phyloP scores from a whole-genome alignment of 2,888 invertebrate species.

The Drosophila anceps region DNA sequence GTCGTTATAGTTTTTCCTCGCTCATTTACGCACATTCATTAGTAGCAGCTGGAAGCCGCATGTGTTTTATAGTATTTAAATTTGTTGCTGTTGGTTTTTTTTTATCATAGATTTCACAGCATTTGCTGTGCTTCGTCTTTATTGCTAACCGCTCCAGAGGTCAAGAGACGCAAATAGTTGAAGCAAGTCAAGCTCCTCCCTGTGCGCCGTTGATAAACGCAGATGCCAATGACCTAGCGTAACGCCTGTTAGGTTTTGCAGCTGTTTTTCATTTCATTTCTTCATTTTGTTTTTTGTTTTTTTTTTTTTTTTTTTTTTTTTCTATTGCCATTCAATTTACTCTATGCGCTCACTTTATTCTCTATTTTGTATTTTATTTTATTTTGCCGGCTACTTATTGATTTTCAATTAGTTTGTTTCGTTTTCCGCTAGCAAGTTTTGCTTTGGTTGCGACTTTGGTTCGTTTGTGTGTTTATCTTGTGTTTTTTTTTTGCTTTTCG shows the following conservation, averaged over 20 bases:
- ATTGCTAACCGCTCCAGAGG: background rate
- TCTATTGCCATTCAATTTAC: slow-evolving; percentile 54
- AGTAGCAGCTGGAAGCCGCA: slow-evolving; percentile 23
- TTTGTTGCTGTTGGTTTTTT: background rate
- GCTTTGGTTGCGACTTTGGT: slow-evolving; percentile 52
- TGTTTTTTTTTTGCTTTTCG: slow-evolving; percentile 28
- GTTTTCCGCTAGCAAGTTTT: slow-evolving; percentile 50
- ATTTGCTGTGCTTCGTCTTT: slow-evolving; percentile 7
- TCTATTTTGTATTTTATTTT: slow-evolving; percentile 17
- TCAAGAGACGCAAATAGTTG: slow-evolving; percentile 25
- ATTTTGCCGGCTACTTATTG: slow-evolving; percentile 61
- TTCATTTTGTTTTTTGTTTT: background rate
- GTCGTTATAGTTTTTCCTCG: background rate
- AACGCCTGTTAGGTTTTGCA: slow-evolving; percentile 17
- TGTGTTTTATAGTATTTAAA: slow-evolving; percentile 10
- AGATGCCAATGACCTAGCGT: slow-evolving; percentile 46
- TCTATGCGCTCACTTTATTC: slow-evolving; percentile 19
- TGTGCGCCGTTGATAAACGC: background rate
- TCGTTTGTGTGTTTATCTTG: slow-evolving; percentile 28
- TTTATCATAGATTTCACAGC: slow-evolving; percentile 9
- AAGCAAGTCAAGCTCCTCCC: background rate
- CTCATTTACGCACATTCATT: background rate
- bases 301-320: background rate
- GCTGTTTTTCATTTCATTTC: slow-evolving; percentile 30
- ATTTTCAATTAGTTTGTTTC: slow-evolving; percentile 77